phyloP scores from a whole-genome alignment of 2,113 vertebrate genomes.

The Saccopteryx leptura region DNA sequence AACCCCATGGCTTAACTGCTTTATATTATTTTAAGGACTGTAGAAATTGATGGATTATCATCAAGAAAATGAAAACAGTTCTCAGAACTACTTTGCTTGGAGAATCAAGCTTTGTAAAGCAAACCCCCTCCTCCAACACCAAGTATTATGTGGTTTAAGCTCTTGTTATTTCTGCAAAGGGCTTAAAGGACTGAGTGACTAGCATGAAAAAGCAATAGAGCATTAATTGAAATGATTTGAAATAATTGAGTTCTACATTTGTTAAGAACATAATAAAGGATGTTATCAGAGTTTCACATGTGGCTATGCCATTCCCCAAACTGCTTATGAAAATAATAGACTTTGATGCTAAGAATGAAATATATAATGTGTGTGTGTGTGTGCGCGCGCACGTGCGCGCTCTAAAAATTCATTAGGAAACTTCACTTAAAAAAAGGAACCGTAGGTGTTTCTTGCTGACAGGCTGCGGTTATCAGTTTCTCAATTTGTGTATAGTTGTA shows the following conservation, averaged over 20 bases:
- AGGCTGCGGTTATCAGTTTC: slow-evolving; percentile 69
- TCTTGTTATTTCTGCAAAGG: slow-evolving; percentile 83
- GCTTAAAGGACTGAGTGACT: slow-evolving; percentile 82
- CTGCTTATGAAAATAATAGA: slow-evolving; percentile 77
- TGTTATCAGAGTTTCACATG: slow-evolving; percentile 81
- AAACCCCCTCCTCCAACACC: slow-evolving; percentile 71
- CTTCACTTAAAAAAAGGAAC: slow-evolving; percentile 67
- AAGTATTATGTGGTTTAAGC: slow-evolving; percentile 83
- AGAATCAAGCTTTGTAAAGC: slow-evolving; percentile 83
- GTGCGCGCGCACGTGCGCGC: too few relatives aligned
- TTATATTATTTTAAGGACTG: slow-evolving; percentile 77
- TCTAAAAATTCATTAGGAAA: slow-evolving; percentile 84
- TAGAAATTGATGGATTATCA: slow-evolving; percentile 81
- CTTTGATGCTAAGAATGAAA: slow-evolving; percentile 78
- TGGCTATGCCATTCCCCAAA: slow-evolving; percentile 72
- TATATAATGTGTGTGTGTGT: not conserved
- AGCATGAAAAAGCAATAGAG: slow-evolving; percentile 78
- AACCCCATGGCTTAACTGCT: slow-evolving; percentile 65
- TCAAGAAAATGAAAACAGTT: slow-evolving; percentile 81
- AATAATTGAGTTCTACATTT: slow-evolving; percentile 84
- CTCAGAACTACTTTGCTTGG: slow-evolving; percentile 74
- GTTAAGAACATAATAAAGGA: slow-evolving; percentile 85
- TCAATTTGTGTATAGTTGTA: slow-evolving; percentile 64
- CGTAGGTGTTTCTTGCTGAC: slow-evolving; percentile 60
- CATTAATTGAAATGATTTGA: slow-evolving; percentile 85